Percentiles rank a stretch among this genome's conserved stretches.
Conservation (phyloP, 2,113 vertebrate genomes). For the Zosterops borbonicus region DNA sequence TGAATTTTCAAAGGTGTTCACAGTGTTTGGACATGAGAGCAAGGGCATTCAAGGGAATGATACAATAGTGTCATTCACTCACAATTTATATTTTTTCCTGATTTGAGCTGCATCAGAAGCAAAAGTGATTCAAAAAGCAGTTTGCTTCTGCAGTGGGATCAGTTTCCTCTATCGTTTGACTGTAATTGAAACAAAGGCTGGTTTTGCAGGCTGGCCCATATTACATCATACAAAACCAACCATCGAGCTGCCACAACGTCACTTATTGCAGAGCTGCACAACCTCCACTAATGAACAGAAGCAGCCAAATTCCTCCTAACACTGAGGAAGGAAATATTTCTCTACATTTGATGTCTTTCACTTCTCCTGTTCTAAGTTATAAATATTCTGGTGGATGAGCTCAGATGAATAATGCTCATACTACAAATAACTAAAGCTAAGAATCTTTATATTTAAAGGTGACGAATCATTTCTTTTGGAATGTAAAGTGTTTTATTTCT, state of each 20-base stretch:
- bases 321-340: background rate
- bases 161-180: background rate
- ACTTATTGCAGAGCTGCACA: background rate
- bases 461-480: background rate
- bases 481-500: background rate
- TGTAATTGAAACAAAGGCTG: background rate
- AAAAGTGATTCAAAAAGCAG: background rate
- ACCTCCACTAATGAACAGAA: background rate
- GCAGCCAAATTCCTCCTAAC: background rate
- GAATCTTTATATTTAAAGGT: slow-evolving; percentile 1
- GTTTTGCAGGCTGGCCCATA: background rate
- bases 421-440: slow-evolving; percentile 27
- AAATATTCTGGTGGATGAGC: slow-evolving; percentile 21
- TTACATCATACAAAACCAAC: background rate
- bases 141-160: background rate
- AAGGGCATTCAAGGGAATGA: background rate
- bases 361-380: slow-evolving; percentile 28
- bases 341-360: background rate
- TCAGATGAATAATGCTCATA: slow-evolving; percentile 14
- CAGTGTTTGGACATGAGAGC: background rate
- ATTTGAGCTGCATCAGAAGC: background rate
- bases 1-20: background rate
- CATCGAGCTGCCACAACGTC: fast-evolving
- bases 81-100: background rate
- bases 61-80: fast-evolving